Evolutionary conservation across 2,888 invertebrate genomes (phyloP).

Genomic region (Sinopyrophorus schimmeli): DNA sequence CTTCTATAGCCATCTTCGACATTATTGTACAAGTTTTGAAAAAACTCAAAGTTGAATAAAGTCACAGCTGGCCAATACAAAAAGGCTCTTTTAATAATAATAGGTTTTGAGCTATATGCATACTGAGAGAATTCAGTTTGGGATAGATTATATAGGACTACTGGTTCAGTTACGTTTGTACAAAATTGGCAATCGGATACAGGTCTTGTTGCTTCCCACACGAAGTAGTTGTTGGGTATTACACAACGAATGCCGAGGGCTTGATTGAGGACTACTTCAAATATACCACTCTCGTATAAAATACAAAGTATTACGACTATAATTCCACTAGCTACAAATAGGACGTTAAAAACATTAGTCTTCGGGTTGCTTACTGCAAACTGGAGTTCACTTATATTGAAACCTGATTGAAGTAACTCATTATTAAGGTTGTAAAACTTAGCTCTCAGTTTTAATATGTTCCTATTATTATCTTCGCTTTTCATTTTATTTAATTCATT

Average conservation of each 20-base stretch:
- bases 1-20: slow-evolving; percentile 73
- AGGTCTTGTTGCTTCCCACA: slow-evolving; percentile 87
- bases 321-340: slow-evolving; percentile 18
- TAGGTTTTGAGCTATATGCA: slow-evolving; percentile 79
- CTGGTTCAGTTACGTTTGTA: slow-evolving; percentile 66
- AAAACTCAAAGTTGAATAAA: slow-evolving; percentile 67
- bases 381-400: slow-evolving; percentile 38
- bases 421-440: slow-evolving; percentile 41
- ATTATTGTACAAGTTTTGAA: slow-evolving; percentile 69
- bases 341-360: slow-evolving; percentile 3
- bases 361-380: slow-evolving; percentile 28
- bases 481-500: slow-evolving; percentile 16
- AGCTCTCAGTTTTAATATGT: slow-evolving; percentile 30
- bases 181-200: slow-evolving; percentile 82
- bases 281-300: slow-evolving; percentile 32
- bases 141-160: slow-evolving; percentile 70
- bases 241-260: slow-evolving; percentile 71
- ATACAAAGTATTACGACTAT: slow-evolving; percentile 26
- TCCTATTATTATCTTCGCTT: slow-evolving; percentile 5
- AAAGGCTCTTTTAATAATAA: slow-evolving; percentile 77
- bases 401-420: slow-evolving; percentile 39
- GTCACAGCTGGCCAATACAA: slow-evolving; percentile 76
- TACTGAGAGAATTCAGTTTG: slow-evolving; percentile 69
- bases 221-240: slow-evolving; percentile 79
- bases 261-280: slow-evolving; percentile 40